Evolutionary conservation across 2,797 vertebrate species (phyloP), one percentile per base, ranked within the genome.

Genomic region (Octomys mimax): DNA sequence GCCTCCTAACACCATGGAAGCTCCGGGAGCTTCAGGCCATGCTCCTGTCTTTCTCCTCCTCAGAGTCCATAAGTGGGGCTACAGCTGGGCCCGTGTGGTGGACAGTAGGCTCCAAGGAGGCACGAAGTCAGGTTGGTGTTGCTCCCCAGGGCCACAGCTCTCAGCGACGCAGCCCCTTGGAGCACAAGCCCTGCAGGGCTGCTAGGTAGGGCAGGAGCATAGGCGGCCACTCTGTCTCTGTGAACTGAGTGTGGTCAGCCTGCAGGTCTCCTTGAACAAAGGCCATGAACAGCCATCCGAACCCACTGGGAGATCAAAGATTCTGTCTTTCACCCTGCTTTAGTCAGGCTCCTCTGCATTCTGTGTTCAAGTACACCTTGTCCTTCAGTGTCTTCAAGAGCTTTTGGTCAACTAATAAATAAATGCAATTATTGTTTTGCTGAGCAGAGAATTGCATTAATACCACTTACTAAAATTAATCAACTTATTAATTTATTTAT

Each of bases 361-460:
- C 28, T 42, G n/a, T 66, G 62, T 62, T 57, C 46, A 95, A 24
- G 12, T 46, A 81, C 39, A 12, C 13, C 19, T 24, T 26, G n/a
- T 49, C 18, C 39, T 22, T 61, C 4, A 16, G 39, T 33, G 21
- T 46, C 70, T 33, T 61, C 19, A 95, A 68, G 49, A 83, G 59
- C 42, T 87, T 71, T 77, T 46, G 42, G 24, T 12, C 52, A 94
- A 66, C 9, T 24, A 94, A 19, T 46, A 59, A 87, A 84, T 26
- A 31, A n/a, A 31, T 75, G 42, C 24, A 86, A 84, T 54, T 77
- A 57, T 21, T 36, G 89, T 39, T 73, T 75, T 73, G 19, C 28
- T 93, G 75, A 75, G 68, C 24, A 84, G 28, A 93, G 46, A 73
- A 75, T 75, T 80, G 82, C 52, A 75, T 16, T 82, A 62, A 77